Evolutionary conservation across 2,113 vertebrate genomes (phyloP).

Genomic region (Oryzias curvinotus): DNA sequence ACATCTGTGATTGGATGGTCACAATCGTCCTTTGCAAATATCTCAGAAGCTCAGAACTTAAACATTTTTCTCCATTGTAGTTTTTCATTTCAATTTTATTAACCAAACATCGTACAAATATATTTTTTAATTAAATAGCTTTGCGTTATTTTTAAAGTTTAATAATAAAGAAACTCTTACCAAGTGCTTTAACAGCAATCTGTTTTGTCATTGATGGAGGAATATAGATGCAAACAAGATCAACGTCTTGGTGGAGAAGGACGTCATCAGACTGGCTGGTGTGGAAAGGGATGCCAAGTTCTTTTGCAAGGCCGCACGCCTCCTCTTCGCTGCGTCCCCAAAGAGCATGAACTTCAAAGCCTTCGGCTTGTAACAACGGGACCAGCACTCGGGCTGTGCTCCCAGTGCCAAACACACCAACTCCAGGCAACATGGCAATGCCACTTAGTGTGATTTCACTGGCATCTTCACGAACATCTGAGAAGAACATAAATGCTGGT

Average conservation of each 20-base stretch:
- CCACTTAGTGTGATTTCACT: slow-evolving; percentile 32
- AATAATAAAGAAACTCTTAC: slow-evolving; percentile 68
- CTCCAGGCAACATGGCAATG: slow-evolving; percentile 88
- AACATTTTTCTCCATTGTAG: too few relatives aligned
- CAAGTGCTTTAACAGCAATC: slow-evolving; percentile 95
- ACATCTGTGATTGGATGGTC: too few relatives aligned
- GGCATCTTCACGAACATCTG: slow-evolving; percentile 23
- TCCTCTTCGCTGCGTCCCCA: slow-evolving; percentile 96
- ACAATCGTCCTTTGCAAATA: too few relatives aligned
- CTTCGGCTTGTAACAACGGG: slow-evolving; percentile 89
- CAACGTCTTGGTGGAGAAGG: slow-evolving; percentile 92
- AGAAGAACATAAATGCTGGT: neutral
- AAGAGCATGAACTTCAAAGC: slow-evolving; percentile 90
- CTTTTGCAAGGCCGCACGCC: slow-evolving; percentile 86
- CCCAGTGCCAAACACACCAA: slow-evolving; percentile 97
- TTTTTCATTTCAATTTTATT: too few relatives aligned
- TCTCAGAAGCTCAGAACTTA: too few relatives aligned
- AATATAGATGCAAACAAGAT: slow-evolving; percentile 96
- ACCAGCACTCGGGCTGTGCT: slow-evolving; percentile 90
- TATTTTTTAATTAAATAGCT: too few relatives aligned
- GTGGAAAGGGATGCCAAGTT: slow-evolving; percentile 91
- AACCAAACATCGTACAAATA: too few relatives aligned
- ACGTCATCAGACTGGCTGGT: slow-evolving; percentile 93
- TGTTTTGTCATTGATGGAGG: slow-evolving; percentile 93
- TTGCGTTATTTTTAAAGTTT: too few relatives aligned